Evolutionary conservation across 2,888 invertebrate genomes (phyloP).

Genomic region (Luperina nickerlii): DNA sequence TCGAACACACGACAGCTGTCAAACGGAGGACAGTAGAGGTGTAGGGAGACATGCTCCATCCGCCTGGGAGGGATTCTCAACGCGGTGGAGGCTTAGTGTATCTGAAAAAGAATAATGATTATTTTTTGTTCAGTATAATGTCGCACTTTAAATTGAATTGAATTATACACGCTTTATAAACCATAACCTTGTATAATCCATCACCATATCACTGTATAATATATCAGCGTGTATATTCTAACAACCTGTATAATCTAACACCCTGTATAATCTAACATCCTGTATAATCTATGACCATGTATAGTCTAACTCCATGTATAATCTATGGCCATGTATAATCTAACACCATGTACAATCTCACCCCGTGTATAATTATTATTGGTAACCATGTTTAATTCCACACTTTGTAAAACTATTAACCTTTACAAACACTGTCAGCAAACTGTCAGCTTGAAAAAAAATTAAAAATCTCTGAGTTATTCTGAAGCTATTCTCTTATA

Average conservation of each 20-base stretch:
- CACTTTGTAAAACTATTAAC: too few species aligned
- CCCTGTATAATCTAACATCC: background rate
- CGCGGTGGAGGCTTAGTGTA: slow-evolving; percentile 97
- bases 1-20: slow-evolving; percentile 97
- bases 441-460: too few species aligned
- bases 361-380: too few species aligned
- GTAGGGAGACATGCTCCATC: slow-evolving; percentile 97
- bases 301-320: too few species aligned
- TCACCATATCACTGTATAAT: background rate
- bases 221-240: too few species aligned
- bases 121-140: background rate
- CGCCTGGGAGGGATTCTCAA: slow-evolving; percentile 97
- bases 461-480: too few species aligned
- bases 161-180: background rate
- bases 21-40: slow-evolving; percentile 98
- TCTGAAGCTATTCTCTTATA: background rate
- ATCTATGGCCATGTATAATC: background rate
- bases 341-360: too few species aligned
- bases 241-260: too few species aligned
- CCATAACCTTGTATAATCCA: background rate
- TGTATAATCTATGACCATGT: background rate
- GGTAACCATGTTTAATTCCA: too few species aligned
- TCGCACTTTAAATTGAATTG: background rate
- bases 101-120: slow-evolving; percentile 90
- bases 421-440: too few species aligned